phyloP scores from a whole-genome alignment of 1,140 invertebrate species.

The Stratiolaelaps scimitus region DNA sequence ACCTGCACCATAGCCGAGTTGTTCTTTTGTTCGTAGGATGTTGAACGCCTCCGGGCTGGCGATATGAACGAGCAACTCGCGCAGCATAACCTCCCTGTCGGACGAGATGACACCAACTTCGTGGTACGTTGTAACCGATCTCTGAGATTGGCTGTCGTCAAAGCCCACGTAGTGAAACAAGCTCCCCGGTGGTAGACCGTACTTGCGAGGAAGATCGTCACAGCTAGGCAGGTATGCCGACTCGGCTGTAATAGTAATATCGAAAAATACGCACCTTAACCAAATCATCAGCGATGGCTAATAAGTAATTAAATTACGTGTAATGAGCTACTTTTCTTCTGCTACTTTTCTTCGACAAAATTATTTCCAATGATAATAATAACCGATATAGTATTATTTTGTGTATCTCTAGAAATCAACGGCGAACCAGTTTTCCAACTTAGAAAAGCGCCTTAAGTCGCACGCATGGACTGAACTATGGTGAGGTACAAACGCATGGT shows the following conservation, averaged over 20 bases:
- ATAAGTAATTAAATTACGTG: too few species aligned
- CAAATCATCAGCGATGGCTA: too few species aligned
- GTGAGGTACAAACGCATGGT: too few species aligned
- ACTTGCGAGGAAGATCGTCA: slow-evolving; percentile 20
- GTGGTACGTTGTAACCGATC: slow-evolving; percentile 18
- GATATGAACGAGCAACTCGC: slow-evolving; percentile 21
- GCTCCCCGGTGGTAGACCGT: slow-evolving; percentile 5
- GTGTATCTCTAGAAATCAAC: too few species aligned
- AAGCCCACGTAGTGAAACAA: slow-evolving; percentile 15
- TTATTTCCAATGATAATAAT: too few species aligned
- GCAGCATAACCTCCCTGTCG: slow-evolving; percentile 15
- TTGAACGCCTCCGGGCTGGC: slow-evolving; percentile 22
- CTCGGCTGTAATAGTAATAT: not conserved
- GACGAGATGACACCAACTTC: slow-evolving; percentile 1
- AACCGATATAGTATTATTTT: too few species aligned
- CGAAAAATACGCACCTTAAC: too few species aligned
- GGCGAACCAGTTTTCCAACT: too few species aligned
- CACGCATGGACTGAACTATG: too few species aligned
- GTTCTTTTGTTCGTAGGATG: slow-evolving; percentile 16
- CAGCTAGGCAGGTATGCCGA: slow-evolving; percentile 1
- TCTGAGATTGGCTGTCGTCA: slow-evolving; percentile 22
- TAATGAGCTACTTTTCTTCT: too few species aligned
- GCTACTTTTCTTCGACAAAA: too few species aligned
- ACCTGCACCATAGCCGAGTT: slow-evolving; percentile 7
- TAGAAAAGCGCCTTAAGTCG: too few species aligned